These are phyloP conservation scores for Oryzias dopingdopingensis DNA, from an alignment of 2,797 vertebrate species.

Conservation along the genomic window DNA sequence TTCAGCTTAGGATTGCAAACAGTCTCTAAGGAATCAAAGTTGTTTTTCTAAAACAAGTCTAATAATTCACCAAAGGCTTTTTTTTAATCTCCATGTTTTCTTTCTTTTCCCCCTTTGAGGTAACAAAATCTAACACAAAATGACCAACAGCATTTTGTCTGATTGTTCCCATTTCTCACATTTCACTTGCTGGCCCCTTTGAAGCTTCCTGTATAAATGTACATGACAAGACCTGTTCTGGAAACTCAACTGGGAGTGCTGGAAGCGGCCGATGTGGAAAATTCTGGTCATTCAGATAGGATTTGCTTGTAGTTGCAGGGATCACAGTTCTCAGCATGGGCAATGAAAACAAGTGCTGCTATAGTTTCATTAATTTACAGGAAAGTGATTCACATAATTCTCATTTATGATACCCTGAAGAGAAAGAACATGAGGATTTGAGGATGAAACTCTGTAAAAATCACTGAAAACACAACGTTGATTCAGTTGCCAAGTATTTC, in stretches of 20 bases:
- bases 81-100: conserved; percentile 6
- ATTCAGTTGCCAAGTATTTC: conserved; percentile 3
- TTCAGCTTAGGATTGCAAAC: neutral
- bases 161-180: neutral
- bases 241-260: conserved; percentile 12
- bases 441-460: conserved; percentile 3
- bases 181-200: conserved; percentile 17
- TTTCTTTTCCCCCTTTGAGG: conserved; percentile 9
- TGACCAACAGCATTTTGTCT: conserved; percentile 4
- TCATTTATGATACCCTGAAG: conserved; percentile 28
- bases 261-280: conserved; percentile 1
- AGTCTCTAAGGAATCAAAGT: conserved; percentile 1
- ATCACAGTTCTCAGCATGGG: conserved; percentile 6
- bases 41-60: conserved; percentile 21
- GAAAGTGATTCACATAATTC: conserved; percentile 9
- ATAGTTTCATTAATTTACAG: conserved; percentile 17
- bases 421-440: conserved; percentile 11
- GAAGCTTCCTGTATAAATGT: conserved; percentile 3
- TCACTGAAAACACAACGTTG: conserved; percentile 6
- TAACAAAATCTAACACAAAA: conserved; percentile 7
- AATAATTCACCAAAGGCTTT: conserved; percentile 17
- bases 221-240: conserved; percentile 2
- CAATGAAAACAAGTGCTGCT: conserved; percentile 2
- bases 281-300: conserved; percentile 9
- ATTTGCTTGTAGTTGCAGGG: neutral